phyloP scores from a whole-genome alignment of 2,888 invertebrate genomes.

The Gerris lacustris region DNA sequence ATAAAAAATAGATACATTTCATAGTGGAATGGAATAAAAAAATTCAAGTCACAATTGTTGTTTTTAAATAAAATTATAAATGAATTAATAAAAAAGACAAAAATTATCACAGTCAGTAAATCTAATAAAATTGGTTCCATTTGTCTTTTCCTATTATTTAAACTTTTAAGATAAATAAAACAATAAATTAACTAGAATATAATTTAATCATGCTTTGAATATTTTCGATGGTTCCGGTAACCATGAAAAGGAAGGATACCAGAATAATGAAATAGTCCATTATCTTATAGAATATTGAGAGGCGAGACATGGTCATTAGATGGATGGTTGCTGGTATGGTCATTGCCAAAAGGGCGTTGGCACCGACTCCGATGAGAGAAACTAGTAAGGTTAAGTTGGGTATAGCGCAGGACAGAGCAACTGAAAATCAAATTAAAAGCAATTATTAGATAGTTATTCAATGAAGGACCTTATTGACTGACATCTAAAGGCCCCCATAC shows the following conservation, averaged over 20 bases:
- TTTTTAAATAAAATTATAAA: too few relatives aligned
- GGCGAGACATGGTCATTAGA: not conserved
- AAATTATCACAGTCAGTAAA: too few relatives aligned
- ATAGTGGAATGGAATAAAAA: too few relatives aligned
- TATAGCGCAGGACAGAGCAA: not conserved
- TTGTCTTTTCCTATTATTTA: too few relatives aligned
- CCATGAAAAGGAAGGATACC: not conserved
- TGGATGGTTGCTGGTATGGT: not conserved
- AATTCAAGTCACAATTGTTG: too few relatives aligned
- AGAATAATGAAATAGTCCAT: slow-evolving; percentile 2
- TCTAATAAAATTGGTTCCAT: too few relatives aligned
- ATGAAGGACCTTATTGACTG: too few relatives aligned
- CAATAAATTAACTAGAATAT: slow-evolving; percentile 1
- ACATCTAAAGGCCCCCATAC: too few relatives aligned
- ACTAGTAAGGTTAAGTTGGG: not conserved
- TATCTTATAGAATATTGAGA: not conserved
- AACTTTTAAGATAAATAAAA: not conserved
- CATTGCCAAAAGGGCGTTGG: not conserved
- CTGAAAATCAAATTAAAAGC: not conserved
- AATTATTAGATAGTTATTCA: not conserved
- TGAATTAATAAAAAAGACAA: too few relatives aligned
- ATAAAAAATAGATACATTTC: too few relatives aligned
- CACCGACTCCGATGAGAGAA: not conserved
- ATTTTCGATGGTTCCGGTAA: slow-evolving; percentile 1
- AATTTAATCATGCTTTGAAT: slow-evolving; percentile 2